Base-by-base conservation (phyloP, 2,888 invertebrate species). In the Caenorhabditis imperialis region DNA sequence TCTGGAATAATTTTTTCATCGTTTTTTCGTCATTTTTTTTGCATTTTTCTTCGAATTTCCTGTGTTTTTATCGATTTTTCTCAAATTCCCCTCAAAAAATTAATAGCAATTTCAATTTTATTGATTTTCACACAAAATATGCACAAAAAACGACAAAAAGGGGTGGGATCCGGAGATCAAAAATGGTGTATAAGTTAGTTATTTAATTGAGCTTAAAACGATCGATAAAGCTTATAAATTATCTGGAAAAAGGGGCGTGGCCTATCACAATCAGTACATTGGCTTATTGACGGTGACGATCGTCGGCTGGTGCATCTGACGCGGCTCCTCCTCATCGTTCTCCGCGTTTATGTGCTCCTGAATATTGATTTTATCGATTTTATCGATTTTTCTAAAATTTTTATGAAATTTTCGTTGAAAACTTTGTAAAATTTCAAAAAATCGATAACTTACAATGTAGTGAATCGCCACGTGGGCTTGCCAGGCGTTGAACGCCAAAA, bases 401-500 rank as follows among this genome's bases (percentile, higher is more conserved):
- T 18, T 40, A 16, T 47, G 45, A n/a, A 44, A 18, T 47, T 47
- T 53, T n/a, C n/a, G n/a, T n/a, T n/a, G n/a, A n/a, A n/a, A n/a
- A n/a, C n/a, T n/a, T n/a, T n/a, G n/a, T n/a, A 37, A 53, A n/a
- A 10, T 25, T 16, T 10, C 6, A 30, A 30, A 6, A 30, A 8
- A 50, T 5, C 10, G 14, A 3, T 12, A 20, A 57, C 67, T 62
- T 35, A 75, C 75, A 44, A 73, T 75, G 57, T 73, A 85, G 37
- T 83, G 60, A 57, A 81, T 70, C n/a, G 83, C 58, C 38, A 85
- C 81, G n/a, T 58, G 48, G n/a, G 81, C 77, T 75, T 86, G 86
- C 86, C 86, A 86, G 14, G 79, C 50, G 62, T 85, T 87, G 77
- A 79, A 86, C n/a, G 67, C 12, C 54, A 83, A 65, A 75, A 86